Conservation (phyloP, 2,888 invertebrate genomes). For the Drosophila anomelani region DNA sequence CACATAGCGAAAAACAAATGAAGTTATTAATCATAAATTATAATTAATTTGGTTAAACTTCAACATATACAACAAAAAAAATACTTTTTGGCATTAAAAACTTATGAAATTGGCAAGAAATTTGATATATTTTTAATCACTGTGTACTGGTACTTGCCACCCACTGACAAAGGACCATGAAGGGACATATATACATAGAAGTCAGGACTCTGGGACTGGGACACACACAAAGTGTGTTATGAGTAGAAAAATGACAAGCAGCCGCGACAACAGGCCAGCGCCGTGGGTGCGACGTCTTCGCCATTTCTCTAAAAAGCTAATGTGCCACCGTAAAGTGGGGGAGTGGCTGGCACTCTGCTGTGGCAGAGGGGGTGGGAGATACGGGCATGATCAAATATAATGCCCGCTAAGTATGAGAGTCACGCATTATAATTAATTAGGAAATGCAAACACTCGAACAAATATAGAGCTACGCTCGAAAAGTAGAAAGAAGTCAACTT, state of each 20-base stretch:
- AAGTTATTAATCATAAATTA: neutral
- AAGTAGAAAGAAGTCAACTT: slow-evolving; percentile 48
- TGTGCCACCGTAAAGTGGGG: slow-evolving; percentile 34
- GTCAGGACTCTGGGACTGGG: slow-evolving; percentile 18
- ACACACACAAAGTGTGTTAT: slow-evolving; percentile 34
- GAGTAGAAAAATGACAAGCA: slow-evolving; percentile 73
- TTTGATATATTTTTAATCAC: neutral
- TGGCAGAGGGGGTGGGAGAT: neutral
- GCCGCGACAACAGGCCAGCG: slow-evolving; percentile 47
- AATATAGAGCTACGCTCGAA: slow-evolving; percentile 46
- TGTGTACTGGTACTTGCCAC: slow-evolving; percentile 1
- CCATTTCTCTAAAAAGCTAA: slow-evolving; percentile 37
- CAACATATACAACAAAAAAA: too few relatives aligned
- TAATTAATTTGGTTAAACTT: neutral
- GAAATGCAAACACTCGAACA: slow-evolving; percentile 73
- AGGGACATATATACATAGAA: slow-evolving; percentile 1
- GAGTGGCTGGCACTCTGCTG: slow-evolving; percentile 23
- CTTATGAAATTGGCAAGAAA: neutral
- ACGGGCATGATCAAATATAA: slow-evolving; percentile 31
- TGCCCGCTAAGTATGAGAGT: slow-evolving; percentile 68
- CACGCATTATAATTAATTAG: slow-evolving; percentile 76
- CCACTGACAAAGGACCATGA: neutral
- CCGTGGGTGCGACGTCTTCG: slow-evolving; percentile 33
- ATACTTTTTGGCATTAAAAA: neutral
- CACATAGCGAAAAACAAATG: neutral